Evolutionary conservation across 1,140 invertebrate species (phyloP).

Genomic region (Solenopsis fugax): DNA sequence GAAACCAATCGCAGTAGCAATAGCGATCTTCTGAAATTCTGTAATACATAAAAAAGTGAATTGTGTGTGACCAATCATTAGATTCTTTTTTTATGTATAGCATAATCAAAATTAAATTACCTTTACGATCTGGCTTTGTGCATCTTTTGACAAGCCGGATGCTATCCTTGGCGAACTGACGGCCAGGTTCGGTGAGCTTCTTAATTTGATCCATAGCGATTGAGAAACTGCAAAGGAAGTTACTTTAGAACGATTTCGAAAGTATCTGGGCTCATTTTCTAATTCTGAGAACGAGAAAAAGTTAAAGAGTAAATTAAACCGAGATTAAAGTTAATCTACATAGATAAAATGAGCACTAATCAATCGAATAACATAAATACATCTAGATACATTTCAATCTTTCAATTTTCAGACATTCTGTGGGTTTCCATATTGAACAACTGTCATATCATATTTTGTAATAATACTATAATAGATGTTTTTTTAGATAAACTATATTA

Average conservation of each 20-base stretch:
- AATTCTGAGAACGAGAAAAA: no score
- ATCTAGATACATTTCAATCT: background rate
- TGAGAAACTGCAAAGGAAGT: slow-evolving; percentile 38
- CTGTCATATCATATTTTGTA: background rate
- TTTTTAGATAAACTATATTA: background rate
- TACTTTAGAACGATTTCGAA: background rate
- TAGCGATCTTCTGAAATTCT: slow-evolving; percentile 99
- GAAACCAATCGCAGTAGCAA: slow-evolving; percentile 99
- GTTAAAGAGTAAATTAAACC: no score
- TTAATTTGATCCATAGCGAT: slow-evolving; percentile 97
- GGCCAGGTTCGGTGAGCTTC: slow-evolving; percentile 97
- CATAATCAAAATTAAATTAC: slow-evolving; percentile 87
- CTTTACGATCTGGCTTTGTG: slow-evolving; percentile 99
- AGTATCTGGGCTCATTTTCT: no score
- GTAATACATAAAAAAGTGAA: slow-evolving; percentile 82
- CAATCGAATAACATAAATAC: background rate
- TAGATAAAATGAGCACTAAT: background rate
- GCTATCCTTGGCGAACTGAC: slow-evolving; percentile 99
- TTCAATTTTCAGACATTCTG: background rate
- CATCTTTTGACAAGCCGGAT: slow-evolving; percentile 99
- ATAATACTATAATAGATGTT: background rate
- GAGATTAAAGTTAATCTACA: no score
- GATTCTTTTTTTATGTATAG: background rate
- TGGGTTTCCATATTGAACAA: background rate
- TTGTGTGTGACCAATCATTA: background rate